Base-by-base conservation (phyloP, 2,888 invertebrate species). In the Nymphalis urticae region DNA sequence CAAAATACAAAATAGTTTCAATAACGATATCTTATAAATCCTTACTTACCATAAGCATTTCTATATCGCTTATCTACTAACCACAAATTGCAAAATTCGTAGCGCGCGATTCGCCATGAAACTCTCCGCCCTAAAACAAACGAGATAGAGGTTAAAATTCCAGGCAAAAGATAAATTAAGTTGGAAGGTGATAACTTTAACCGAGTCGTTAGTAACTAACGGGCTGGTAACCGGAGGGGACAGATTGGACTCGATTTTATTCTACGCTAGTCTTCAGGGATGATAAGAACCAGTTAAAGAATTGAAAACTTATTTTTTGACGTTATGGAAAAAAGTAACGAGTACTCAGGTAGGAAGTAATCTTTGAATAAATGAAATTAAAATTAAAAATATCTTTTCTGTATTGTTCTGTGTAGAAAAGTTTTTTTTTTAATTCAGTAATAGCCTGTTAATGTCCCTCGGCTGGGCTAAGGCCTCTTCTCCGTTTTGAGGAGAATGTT, bases 191-290 rank as follows among this genome's bases (percentile, higher is more conserved):
- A 73, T 74, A 75, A 74, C 60, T 75, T 73, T 72, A 73, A 73
- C 73, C 71, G 70, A 73, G 71, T 74, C 68, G 74, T 70, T 73
- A 71, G 67, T 61, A n/a, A 73, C 68, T 74, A 70, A 70, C 69
- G 63, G 67, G 62, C 27, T 58, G 64, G 62, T 62, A 60, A 63
- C 56, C 62, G 42, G 36, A 62, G 54, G 48, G 61, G 54, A 53
- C 59, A 60, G 66, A 63, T 60, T 64, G 54, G 60, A 68, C 65
- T 53, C 62, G 54, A 61, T 59, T 47, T 67, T 62, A 63, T 19
- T 62, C 62, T 13, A 47, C 2, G 51, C 24, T 54, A 54, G 13
- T 32, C 56, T 56, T 32, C 9, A n/a, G 32, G 32, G 6, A 56
- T 32, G 27, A 56, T 56, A 56, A 56, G 32, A 32, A 56, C 56